A percentile compares a stretch with the other conserved stretches of the same genome.
Evolutionary conservation across 2,888 invertebrate genomes (phyloP).

Genomic region (Andricus curvator): DNA sequence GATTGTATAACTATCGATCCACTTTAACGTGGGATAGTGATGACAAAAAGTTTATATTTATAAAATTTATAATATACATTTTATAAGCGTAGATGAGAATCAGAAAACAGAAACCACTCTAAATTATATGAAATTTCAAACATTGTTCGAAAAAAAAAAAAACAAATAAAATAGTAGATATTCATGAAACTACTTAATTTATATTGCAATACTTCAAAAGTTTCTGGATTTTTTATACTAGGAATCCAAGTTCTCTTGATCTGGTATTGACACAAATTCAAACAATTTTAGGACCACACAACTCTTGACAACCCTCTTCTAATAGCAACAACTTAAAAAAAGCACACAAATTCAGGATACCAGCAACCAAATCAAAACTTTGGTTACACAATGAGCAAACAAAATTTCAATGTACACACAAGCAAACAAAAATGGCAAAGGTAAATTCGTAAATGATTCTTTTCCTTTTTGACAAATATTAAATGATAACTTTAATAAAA

Average conservation of each 20-base stretch:
- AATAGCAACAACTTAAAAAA: neutral
- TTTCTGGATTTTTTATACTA: too few relatives aligned
- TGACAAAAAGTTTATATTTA: neutral
- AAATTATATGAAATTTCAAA: neutral
- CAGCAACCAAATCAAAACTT: slow-evolving; percentile 7
- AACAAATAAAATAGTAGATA: too few relatives aligned
- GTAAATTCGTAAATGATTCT: slow-evolving; percentile 8
- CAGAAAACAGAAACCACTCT: neutral
- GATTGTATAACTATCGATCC: neutral
- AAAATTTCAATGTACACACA: neutral
- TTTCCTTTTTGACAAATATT: neutral
- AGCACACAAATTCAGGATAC: slow-evolving; percentile 2
- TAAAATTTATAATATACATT: neutral
- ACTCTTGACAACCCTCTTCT: neutral
- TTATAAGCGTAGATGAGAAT: neutral
- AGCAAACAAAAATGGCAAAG: slow-evolving; percentile 11
- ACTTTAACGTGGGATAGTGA: neutral
- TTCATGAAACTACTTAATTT: too few relatives aligned
- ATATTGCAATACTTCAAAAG: too few relatives aligned
- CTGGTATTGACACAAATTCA: too few relatives aligned
- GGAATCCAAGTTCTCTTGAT: too few relatives aligned
- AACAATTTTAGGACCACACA: too few relatives aligned
- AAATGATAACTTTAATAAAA: too few relatives aligned
- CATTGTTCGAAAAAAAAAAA: too few relatives aligned
- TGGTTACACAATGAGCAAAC: neutral